phyloP scores from a whole-genome alignment of 1,140 invertebrate genomes.

The Drosophila serrata region DNA sequence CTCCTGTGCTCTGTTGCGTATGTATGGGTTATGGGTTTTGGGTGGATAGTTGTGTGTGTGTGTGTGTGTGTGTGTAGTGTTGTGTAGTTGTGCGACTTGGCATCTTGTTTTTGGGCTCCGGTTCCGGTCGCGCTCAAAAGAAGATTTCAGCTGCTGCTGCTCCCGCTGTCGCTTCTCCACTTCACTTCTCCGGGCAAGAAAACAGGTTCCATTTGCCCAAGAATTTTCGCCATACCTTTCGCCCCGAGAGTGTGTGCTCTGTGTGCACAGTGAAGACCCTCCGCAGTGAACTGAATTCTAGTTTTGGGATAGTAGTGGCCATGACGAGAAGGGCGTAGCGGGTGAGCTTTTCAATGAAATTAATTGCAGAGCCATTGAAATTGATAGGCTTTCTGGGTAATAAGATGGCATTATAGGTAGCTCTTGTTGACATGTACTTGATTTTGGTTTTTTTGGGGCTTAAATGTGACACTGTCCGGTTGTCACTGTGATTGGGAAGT shows the following conservation, averaged over 20 bases:
- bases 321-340: neutral
- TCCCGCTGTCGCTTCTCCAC: neutral
- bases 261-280: constrained; percentile 31
- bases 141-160: constrained; percentile 53
- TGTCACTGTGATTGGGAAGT: constrained; percentile 37
- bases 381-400: constrained; percentile 16
- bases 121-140: constrained; percentile 58
- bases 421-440: neutral
- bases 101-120: constrained; percentile 59
- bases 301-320: constrained; percentile 3
- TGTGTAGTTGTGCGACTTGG: constrained; percentile 24
- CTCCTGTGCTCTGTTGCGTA: constrained; percentile 6
- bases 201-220: constrained; percentile 74
- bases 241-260: constrained; percentile 7
- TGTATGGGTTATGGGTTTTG: neutral
- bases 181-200: constrained; percentile 46
- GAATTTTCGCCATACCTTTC: constrained; percentile 69
- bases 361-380: constrained; percentile 21
- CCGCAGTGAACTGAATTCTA: constrained; percentile 1
- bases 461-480: neutral
- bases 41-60: constrained; percentile 9
- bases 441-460: constrained; percentile 1
- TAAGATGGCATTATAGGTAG: constrained; percentile 2
- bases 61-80: neutral
- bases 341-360: constrained; percentile 5